phyloP scores from a whole-genome alignment of 1,140 invertebrate genomes.

The Eulimnadia texana region DNA sequence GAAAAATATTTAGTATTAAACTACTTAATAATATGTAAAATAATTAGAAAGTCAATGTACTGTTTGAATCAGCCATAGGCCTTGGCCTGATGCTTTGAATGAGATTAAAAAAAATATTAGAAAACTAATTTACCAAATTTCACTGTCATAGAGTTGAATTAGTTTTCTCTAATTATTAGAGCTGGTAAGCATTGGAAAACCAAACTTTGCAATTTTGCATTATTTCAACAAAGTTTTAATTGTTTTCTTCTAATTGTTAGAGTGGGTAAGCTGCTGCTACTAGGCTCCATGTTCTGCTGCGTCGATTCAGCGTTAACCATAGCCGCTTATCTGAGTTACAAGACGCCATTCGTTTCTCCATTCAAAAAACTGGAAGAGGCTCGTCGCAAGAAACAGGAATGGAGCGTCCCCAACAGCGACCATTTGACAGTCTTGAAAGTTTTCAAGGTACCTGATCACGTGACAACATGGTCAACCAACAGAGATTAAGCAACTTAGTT shows the following conservation, averaged over 20 bases:
- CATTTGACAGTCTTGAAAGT: slow-evolving; percentile 63
- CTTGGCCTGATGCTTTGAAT: too few species aligned
- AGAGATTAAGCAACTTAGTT: neutral
- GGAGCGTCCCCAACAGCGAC: slow-evolving; percentile 57
- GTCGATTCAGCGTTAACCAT: slow-evolving; percentile 32
- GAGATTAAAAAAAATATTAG: too few species aligned
- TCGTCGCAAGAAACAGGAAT: slow-evolving; percentile 52
- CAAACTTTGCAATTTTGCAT: too few species aligned
- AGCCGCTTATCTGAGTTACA: slow-evolving; percentile 31
- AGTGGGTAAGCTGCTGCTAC: slow-evolving; percentile 34
- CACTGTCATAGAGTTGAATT: too few species aligned
- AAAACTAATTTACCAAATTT: too few species aligned
- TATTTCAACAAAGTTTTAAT: neutral
- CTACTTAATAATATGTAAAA: too few species aligned
- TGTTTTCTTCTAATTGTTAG: slow-evolving; percentile 20
- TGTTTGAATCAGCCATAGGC: too few species aligned
- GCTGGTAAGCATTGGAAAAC: too few species aligned
- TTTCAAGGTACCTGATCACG: slow-evolving; percentile 52
- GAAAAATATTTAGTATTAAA: too few species aligned
- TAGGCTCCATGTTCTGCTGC: slow-evolving; percentile 33
- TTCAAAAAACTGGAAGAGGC: slow-evolving; percentile 57
- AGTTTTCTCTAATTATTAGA: too few species aligned
- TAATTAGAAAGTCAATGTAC: too few species aligned
- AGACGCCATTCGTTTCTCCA: slow-evolving; percentile 62
- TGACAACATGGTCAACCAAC: neutral